Percentiles rank a stretch among this genome's conserved stretches.
These are phyloP conservation scores for Propithecus perrieri DNA, from an alignment of 2,797 vertebrate species.

Conservation along the genomic window DNA sequence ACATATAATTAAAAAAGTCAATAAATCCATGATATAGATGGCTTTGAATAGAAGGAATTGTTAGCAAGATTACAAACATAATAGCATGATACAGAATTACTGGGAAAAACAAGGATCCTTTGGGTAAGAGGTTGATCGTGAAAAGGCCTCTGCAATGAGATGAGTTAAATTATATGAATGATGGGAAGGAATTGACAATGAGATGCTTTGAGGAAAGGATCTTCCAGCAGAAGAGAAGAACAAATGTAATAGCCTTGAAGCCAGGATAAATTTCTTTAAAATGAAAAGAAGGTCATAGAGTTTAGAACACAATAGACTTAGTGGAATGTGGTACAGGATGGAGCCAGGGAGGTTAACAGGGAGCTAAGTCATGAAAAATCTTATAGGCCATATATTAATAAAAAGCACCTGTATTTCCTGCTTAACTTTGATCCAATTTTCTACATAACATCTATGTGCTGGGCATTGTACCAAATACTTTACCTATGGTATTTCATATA, in stretches of 20 bases:
- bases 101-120: background rate
- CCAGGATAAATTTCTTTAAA: background rate
- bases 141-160: background rate
- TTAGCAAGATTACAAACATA: conserved; percentile 19
- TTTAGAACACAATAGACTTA: background rate
- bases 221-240: background rate
- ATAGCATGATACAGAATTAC: conserved; percentile 45
- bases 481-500: background rate
- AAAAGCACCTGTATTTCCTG: background rate
- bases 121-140: background rate
- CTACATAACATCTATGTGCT: background rate
- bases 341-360: background rate
- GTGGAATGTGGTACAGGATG: background rate
- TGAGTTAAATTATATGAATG: conserved; percentile 38
- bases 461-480: background rate
- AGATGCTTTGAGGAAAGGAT: background rate
- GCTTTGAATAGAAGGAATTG: conserved; percentile 19
- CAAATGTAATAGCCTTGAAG: background rate
- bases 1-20: conserved; percentile 39
- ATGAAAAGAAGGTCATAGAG: background rate
- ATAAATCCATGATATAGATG: conserved; percentile 23
- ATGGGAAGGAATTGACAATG: background rate
- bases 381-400: background rate
- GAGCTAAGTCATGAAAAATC: background rate
- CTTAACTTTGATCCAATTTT: background rate